Base-by-base conservation (phyloP, 2,888 invertebrate species). In the Petrolisthes manimaculis region DNA sequence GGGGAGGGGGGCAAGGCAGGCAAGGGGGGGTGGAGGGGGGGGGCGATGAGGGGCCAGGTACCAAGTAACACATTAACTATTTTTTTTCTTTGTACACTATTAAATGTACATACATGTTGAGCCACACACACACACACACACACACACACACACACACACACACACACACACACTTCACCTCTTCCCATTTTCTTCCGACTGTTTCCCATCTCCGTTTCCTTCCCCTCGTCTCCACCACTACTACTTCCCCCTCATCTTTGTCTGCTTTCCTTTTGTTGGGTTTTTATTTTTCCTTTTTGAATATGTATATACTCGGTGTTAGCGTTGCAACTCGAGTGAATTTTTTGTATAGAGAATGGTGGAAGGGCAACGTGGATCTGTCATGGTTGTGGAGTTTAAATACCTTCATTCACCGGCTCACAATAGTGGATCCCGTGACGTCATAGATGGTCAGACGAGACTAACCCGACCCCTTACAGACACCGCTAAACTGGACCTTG, bases 361-460 rank as follows among this genome's bases (percentile, higher is more conserved):
- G 61, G 61, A 61, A 61, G 61, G 61, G 61, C 12, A 61, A 3
- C 37, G 37, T 37, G 61, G 12, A 61, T 9, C 9, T 61, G 61
- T 61, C 61, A 61, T 61, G 61, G 61, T 61, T 61, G 18, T 18
- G 61, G 61, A 61, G 61, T 61, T 61, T 61, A 61, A 14, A 82
- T 67, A 67, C n/a, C 81, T 74, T 74, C 74, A 21, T 74, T 74
- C 24, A 74, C 74, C 9, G 18, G n/a, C 24, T 21, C 74, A 74
- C 74, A 74, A 74, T 74, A n/a, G 74, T 12, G 21, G n/a, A 74
- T n/a, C 3, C 74, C 74, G n/a, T 74, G 74, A 74, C 74, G 74
- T 74, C 74, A n/a, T n/a, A n/a, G 8, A 8, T 12, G 74, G 74
- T 8, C 18, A 21, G 24, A 74, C 18, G 74, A 8, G 0, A 1